Evolutionary conservation across 1,140 invertebrate species (phyloP).

Genomic region (Tetragnatha versicolor): DNA sequence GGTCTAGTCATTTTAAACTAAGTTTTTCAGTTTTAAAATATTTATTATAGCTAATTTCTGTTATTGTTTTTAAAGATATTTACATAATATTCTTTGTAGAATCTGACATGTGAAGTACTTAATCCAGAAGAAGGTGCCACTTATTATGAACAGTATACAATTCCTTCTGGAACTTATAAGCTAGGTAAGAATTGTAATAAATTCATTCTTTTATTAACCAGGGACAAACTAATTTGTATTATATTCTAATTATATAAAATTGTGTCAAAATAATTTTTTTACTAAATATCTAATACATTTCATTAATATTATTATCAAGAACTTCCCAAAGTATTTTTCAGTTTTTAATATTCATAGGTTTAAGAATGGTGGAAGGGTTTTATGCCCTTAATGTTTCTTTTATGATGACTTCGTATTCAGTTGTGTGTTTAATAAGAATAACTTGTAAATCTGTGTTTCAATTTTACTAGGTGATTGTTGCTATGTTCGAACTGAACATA

Average conservation of each 20-base stretch:
- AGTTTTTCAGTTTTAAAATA: too few species aligned
- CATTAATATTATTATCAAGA: too few species aligned
- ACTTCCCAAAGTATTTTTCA: too few species aligned
- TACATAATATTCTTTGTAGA: constrained; percentile 15
- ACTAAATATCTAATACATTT: constrained; percentile 8
- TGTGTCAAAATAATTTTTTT: background rate
- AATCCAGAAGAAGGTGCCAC: constrained; percentile 71
- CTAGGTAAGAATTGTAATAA: constrained; percentile 61
- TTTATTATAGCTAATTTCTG: too few species aligned
- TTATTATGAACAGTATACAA: constrained; percentile 93
- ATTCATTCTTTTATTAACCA: background rate
- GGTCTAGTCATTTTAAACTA: too few species aligned
- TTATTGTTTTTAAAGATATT: too few species aligned
- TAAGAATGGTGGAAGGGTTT: too few species aligned
- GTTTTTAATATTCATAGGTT: too few species aligned
- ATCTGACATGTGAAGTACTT: constrained; percentile 52
- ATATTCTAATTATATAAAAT: background rate
- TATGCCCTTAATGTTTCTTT: too few species aligned
- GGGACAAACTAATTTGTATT: background rate
- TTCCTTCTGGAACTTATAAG: constrained; percentile 83
- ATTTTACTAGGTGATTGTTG: constrained; percentile 81
- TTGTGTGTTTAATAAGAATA: too few species aligned
- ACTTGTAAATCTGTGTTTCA: too few species aligned
- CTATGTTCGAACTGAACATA: constrained; percentile 86
- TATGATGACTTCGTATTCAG: too few species aligned